Conservation (phyloP, 2,797 vertebrate genomes). For the Carcharodon carcharias region DNA sequence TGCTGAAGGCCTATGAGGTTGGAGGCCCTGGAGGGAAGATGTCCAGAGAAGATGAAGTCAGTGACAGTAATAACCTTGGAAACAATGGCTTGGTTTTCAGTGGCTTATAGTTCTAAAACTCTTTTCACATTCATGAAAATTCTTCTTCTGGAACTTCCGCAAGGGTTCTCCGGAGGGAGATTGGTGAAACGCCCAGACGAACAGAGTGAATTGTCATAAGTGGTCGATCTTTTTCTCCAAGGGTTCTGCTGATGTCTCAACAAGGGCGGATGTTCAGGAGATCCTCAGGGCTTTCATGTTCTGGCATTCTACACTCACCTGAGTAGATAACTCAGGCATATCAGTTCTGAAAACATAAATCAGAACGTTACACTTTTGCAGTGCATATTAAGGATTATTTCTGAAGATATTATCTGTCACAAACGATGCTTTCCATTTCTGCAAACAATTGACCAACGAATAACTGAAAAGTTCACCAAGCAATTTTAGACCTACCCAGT, state of each 20-base stretch:
- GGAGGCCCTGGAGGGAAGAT: too few species aligned
- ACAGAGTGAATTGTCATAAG: background rate
- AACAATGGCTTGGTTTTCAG: too few species aligned
- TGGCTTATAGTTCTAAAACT: too few species aligned
- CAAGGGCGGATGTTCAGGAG: background rate
- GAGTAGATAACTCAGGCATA: too few species aligned
- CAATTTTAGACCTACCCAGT: background rate
- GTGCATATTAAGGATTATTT: too few species aligned
- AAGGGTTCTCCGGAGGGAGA: background rate
- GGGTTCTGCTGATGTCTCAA: background rate
- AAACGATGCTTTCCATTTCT: background rate
- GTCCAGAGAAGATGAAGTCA: too few species aligned
- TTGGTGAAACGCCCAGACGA: background rate
- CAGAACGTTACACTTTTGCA: too few species aligned
- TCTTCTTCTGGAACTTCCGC: background rate
- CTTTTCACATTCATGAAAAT: too few species aligned
- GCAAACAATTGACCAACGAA: background rate
- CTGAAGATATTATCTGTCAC: background rate
- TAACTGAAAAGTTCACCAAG: background rate
- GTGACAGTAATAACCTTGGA: too few species aligned
- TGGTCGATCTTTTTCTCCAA: background rate
- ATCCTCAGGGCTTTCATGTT: background rate
- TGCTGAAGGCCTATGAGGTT: too few species aligned
- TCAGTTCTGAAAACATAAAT: too few species aligned
- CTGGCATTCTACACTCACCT: background rate